A percentile compares a stretch with the other conserved stretches of the same genome.
These are phyloP conservation scores for Rhagologus leucostigma DNA, from an alignment of 2,113 vertebrate genomes.

Conservation along the genomic window DNA sequence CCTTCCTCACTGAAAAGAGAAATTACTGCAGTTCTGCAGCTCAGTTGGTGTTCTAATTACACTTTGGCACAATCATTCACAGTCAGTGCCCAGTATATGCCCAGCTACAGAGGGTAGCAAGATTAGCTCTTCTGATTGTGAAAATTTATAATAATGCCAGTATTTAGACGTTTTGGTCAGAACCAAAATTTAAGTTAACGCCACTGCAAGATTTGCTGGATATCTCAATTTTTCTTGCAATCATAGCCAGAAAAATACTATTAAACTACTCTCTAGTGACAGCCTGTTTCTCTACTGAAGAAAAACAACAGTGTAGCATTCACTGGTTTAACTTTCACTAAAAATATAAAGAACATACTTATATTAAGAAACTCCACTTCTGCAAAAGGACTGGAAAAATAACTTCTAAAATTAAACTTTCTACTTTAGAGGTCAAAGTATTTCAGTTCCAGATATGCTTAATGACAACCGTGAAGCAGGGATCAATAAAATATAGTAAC, in stretches of 20 bases:
- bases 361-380: neutral
- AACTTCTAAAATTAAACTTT: neutral
- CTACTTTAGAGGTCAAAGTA: neutral
- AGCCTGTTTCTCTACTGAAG: neutral
- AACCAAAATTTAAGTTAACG: neutral
- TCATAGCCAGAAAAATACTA: neutral
- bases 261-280: neutral
- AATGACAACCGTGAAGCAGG: neutral
- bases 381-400: neutral
- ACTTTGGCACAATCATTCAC: neutral
- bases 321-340: neutral
- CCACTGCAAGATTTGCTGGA: neutral
- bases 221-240: neutral
- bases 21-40: neutral
- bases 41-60: neutral
- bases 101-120: neutral
- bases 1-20: neutral
- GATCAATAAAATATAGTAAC: neutral
- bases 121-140: neutral
- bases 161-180: neutral
- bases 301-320: neutral
- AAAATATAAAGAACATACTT: neutral
- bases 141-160: neutral
- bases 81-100: neutral
- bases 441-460: neutral